Conservation (phyloP, 2,797 vertebrate genomes). For the Notolabrus celidotus region DNA sequence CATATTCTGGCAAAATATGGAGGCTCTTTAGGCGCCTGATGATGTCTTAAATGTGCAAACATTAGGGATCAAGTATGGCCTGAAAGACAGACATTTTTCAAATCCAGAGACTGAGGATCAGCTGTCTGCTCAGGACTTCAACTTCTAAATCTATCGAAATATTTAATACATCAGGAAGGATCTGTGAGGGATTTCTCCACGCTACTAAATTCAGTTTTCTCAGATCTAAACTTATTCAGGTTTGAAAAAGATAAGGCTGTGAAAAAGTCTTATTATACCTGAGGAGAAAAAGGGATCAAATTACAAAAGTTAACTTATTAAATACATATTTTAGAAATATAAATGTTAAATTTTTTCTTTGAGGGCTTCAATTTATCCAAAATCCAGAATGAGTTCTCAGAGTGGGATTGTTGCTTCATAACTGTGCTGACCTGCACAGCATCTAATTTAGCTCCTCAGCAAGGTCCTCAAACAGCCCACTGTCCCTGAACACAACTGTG, state of each 20-base stretch:
- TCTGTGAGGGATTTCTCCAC: neutral
- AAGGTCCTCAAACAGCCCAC: constrained; percentile 8
- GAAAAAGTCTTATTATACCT: no score
- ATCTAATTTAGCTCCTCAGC: constrained; percentile 23
- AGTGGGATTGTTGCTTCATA: constrained; percentile 13
- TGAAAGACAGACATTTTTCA: neutral
- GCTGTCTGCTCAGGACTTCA: neutral
- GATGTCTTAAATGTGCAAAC: constrained; percentile 25
- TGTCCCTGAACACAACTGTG: constrained; percentile 34
- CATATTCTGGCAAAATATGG: constrained; percentile 30
- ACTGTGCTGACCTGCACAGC: constrained; percentile 3
- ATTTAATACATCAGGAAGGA: neutral
- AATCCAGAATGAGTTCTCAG: constrained; percentile 13
- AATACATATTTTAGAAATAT: no score
- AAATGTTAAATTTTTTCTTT: no score
- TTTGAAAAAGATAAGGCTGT: no score
- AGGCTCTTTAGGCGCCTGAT: neutral
- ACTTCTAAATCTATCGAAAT: neutral
- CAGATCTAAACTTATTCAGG: no score
- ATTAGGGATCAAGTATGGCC: neutral
- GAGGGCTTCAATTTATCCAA: neutral
- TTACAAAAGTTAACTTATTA: no score
- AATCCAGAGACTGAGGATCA: constrained; percentile 20
- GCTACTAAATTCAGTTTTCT: neutral
- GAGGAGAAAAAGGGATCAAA: no score